A percentile compares a stretch with the other conserved stretches of the same genome.
These are phyloP conservation scores for Pteria penguin DNA, from an alignment of 2,888 invertebrate species.

Conservation along the genomic window DNA sequence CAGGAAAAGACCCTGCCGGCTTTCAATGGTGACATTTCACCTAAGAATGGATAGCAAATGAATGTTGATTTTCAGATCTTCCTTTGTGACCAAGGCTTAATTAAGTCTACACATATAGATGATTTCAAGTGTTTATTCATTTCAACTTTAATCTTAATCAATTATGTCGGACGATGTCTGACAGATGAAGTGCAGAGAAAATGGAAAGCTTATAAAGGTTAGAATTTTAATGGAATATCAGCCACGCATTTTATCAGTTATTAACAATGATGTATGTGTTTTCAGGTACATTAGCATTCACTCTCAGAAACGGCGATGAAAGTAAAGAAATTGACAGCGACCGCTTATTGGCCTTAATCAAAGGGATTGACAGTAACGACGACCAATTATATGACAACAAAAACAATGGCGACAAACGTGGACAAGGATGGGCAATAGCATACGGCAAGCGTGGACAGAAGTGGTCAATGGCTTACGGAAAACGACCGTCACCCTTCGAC, in stretches of 20 bases:
- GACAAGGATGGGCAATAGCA: constrained; percentile 25
- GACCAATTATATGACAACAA: neutral
- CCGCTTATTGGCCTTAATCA: constrained; percentile 5
- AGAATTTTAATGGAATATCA: too few species aligned
- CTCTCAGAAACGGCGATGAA: neutral
- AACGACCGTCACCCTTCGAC: neutral
- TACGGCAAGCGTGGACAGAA: constrained; percentile 16
- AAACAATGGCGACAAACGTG: constrained; percentile 4
- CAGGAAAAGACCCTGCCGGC: neutral
- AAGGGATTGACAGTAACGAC: constrained; percentile 10
- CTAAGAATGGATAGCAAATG: too few species aligned
- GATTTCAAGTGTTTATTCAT: too few species aligned
- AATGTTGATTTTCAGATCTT: too few species aligned
- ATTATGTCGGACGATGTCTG: too few species aligned
- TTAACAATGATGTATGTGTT: too few species aligned
- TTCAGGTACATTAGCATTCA: neutral
- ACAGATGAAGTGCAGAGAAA: too few species aligned
- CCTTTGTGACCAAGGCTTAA: too few species aligned
- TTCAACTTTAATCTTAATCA: too few species aligned
- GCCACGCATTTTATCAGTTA: too few species aligned
- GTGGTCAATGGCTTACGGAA: constrained; percentile 26
- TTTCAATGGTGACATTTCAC: neutral
- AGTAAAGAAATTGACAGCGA: neutral
- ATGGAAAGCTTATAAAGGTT: too few species aligned
- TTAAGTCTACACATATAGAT: too few species aligned